Base-by-base conservation (phyloP, 2,113 vertebrate genomes). In the Enhydra lutris region DNA sequence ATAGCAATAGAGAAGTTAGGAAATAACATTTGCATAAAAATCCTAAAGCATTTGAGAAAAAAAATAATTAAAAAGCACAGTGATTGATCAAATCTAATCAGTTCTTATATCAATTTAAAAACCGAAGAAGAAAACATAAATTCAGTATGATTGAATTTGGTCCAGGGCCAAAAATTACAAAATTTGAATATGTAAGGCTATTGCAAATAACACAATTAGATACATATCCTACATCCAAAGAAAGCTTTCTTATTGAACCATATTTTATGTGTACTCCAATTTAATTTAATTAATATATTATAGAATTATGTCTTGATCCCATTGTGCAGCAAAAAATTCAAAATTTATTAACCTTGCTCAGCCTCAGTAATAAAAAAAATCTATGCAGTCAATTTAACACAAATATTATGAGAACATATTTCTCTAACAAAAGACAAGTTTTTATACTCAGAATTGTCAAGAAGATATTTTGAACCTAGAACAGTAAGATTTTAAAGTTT, bases 281-380 rank as follows among this genome's bases (percentile, higher is more conserved):
- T 96, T 96, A 97, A 98, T 90, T 98, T 85, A 96, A 97, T 90
- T 92, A 31, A n/a, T 95, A 94, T 98, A 65, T 47, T 97, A 47
- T 26, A 94, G 91, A 97, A 94, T 95, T 82, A 95, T 91, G 95
- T 39, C 67, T 97, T 97, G 26, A 84, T 95, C 92, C 11, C 50
- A 50, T 55, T 95, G 13, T 88, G 45, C 26, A 95, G 42, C 15
- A 91, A 94, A 87, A 9, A 83, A 55, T 79, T 96, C 29, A 76
- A 96, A 95, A 59, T 96, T 94, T 98, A 98, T 93, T 98, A 91
- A 97, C 52, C 76, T 97, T 26, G 63, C 81, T 87, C 79, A 98
- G 76, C 52, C 29, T 97, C 95, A 94, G 94, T 85, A 93, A 91
- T 86, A 65, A 95, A 96, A 96, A 67, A 91, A 61, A 61, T 91